Evolutionary conservation across 2,888 invertebrate genomes (phyloP), one percentile per base, ranked within the genome.

Genomic region (Vesta saturnalis): DNA sequence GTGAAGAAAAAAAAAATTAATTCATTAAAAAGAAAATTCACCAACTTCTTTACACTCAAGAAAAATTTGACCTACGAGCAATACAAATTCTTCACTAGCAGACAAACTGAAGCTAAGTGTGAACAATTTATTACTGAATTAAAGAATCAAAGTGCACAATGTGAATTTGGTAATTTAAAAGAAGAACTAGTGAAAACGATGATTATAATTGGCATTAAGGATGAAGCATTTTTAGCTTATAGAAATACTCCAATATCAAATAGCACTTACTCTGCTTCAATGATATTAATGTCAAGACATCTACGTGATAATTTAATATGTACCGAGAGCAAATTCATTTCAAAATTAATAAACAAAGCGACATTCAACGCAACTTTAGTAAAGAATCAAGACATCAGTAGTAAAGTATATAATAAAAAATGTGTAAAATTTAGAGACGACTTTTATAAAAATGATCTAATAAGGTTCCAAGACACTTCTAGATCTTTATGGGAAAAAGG

Each of bases 241-340:
- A 43, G 72, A 60, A 72, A 69, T 23, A 74, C 70, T 8, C 70
- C 69, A 16, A 59, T 72, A 30, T 43, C 2, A 10, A 43, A 43
- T 55, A 55, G 23, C 12, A 21, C 21, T 14, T 55, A 55, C 14
- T 55, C 55, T 1, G 21, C 55, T 2, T 55, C 64, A 1, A 46
- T 57, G 47, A 35, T 57, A 1, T 30, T 64, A 22, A 64, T 57
- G 58, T 58, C 56, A 5, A 60, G 65, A 23, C 10, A 65, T 12
- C 47, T 65, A 60, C 16, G 60, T 35, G 60, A 59, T 43, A 23
- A 23, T 22, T 46, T 65, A 46, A 21, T 30, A 21, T 30, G 54
- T 15, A 22, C 1, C 10, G 21, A 60, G 1, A 21, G 30, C 1
- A 60, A n/a, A 12, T 39, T 60, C 35, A 21, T 49, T 14, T 23